Conservation (phyloP, 1,140 invertebrate species). For the Rhizoglyphus robini region DNA sequence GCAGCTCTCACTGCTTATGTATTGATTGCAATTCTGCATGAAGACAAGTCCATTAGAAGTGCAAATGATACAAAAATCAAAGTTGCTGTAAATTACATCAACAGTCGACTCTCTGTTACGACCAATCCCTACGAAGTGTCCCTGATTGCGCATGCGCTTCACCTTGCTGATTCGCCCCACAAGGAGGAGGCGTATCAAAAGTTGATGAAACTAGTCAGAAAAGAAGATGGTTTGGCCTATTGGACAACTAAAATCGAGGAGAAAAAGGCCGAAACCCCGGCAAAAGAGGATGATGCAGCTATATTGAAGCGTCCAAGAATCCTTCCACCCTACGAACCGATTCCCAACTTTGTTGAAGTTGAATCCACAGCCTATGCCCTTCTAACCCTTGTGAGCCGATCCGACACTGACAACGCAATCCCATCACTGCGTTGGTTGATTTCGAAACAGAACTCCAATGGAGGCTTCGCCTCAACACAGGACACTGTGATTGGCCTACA, state of each 20-base stretch:
- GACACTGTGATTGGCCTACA: no score
- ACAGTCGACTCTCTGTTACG: slow-evolving; percentile 50
- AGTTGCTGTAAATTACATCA: slow-evolving; percentile 57
- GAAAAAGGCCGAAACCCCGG: not conserved
- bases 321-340: slow-evolving; percentile 50
- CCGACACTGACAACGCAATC: slow-evolving; percentile 51
- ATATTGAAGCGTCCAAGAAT: not conserved
- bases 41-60: slow-evolving; percentile 36
- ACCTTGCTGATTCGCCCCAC: slow-evolving; percentile 51
- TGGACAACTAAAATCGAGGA: slow-evolving; percentile 11
- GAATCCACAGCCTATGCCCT: slow-evolving; percentile 39
- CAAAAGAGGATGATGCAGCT: not conserved
- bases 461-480: no score
- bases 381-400: slow-evolving; percentile 28
- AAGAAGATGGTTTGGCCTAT: slow-evolving; percentile 30
- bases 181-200: slow-evolving; percentile 49
- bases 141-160: no score
- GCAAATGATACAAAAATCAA: slow-evolving; percentile 42
- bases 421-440: slow-evolving; percentile 58
- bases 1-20: slow-evolving; percentile 73
- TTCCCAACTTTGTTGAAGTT: slow-evolving; percentile 77
- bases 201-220: slow-evolving; percentile 49
- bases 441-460: no score
- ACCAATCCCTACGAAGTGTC: slow-evolving; percentile 62
- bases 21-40: slow-evolving; percentile 64